Conservation (phyloP, 2,113 vertebrate genomes). For the Sinocyclocheilus anophthalmus region DNA sequence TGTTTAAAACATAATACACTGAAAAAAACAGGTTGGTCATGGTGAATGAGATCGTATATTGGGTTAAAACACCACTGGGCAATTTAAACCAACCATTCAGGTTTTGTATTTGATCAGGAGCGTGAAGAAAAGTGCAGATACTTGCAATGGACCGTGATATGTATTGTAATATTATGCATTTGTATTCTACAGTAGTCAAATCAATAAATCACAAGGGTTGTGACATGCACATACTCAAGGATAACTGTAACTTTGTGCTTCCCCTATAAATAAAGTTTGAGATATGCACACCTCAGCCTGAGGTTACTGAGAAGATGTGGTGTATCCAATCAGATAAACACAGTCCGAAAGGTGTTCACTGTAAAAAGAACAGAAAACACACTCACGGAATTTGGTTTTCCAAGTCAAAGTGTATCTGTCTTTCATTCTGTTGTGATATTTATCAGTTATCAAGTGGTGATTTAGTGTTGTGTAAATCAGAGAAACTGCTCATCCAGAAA, state of each 20-base stretch:
- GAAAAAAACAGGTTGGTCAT: background rate
- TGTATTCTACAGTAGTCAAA: background rate
- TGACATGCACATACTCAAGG: background rate
- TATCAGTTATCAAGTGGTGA: constrained; percentile 18
- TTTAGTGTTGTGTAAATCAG: constrained; percentile 34
- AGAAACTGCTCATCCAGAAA: background rate
- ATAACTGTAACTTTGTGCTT: constrained; percentile 1
- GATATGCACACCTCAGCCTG: constrained; percentile 1
- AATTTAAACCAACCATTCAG: background rate
- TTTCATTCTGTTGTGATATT: constrained; percentile 3
- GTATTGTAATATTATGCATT: background rate
- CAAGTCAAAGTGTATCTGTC: background rate
- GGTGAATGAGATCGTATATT: background rate
- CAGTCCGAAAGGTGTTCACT: background rate
- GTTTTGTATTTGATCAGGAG: constrained; percentile 8
- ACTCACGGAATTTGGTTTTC: background rate
- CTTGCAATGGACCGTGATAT: background rate
- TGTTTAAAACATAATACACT: constrained; percentile 24
- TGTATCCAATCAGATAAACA: constrained; percentile 29
- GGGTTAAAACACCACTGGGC: background rate
- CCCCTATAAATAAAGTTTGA: constrained; percentile 20
- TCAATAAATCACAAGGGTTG: background rate
- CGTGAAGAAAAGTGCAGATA: background rate
- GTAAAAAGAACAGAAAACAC: background rate
- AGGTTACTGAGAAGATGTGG: background rate